These are phyloP conservation scores for Lithophane semibrunnea DNA, from an alignment of 2,888 invertebrate species.

Conservation along the genomic window DNA sequence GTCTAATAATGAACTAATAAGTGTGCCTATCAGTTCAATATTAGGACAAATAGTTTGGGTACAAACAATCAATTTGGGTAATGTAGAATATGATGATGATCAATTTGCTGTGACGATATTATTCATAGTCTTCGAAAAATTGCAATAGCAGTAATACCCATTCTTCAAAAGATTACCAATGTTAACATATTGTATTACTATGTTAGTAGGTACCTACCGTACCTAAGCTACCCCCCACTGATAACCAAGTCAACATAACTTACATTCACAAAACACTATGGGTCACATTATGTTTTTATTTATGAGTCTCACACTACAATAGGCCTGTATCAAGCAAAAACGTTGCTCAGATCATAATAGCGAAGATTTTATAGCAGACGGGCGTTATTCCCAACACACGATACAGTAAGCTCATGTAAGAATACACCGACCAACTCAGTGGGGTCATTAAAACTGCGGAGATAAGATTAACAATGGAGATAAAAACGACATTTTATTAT, in stretches of 20 bases:
- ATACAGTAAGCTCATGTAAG: conserved; percentile 41
- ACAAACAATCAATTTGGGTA: no score
- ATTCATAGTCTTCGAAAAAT: no score
- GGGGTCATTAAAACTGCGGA: conserved; percentile 53
- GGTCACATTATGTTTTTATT: conserved; percentile 28
- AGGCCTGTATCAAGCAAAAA: conserved; percentile 22
- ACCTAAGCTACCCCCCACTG: neutral
- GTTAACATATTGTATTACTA: neutral
- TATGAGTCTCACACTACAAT: conserved; percentile 33
- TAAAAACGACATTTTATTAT: neutral
- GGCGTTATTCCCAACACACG: conserved; percentile 35
- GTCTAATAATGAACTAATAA: no score
- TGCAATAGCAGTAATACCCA: neutral
- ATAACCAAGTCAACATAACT: conserved; percentile 25
- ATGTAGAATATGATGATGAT: no score
- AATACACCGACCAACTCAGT: conserved; percentile 35
- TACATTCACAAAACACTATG: conserved; percentile 12
- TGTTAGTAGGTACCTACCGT: neutral
- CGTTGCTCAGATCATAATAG: conserved; percentile 23
- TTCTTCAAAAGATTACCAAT: neutral
- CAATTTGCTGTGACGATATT: no score
- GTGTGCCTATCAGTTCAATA: no score
- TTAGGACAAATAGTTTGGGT: no score
- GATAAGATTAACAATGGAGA: no score
- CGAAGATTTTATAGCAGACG: conserved; percentile 47